phyloP scores from a whole-genome alignment of 2,888 invertebrate species.

The Drosophila tanythrix region DNA sequence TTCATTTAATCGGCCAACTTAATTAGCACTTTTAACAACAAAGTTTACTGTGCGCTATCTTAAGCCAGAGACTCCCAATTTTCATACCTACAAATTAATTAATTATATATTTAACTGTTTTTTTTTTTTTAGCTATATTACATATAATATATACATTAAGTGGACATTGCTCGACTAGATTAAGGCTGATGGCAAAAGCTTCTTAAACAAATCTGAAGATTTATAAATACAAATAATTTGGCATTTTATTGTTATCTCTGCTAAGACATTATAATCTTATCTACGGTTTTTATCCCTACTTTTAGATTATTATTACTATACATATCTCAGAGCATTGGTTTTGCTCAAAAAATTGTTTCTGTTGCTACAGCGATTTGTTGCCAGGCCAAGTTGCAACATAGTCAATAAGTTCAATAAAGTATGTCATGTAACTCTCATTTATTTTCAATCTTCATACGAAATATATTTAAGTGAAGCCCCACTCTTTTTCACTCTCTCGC shows the following conservation, averaged over 20 bases:
- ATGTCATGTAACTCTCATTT: slow-evolving; percentile 17
- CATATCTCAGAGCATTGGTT: neutral
- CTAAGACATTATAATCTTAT: neutral
- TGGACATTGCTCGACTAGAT: neutral
- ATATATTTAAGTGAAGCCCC: slow-evolving; percentile 20
- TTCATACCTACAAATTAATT: neutral
- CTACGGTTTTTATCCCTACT: no score
- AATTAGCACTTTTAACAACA: neutral
- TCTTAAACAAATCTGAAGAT: neutral
- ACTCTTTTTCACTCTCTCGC: no score
- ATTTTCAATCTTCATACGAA: slow-evolving; percentile 16
- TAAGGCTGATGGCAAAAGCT: neutral
- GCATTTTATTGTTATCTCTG: neutral
- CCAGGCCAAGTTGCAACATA: slow-evolving; percentile 14
- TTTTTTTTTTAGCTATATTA: no score
- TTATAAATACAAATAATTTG: neutral
- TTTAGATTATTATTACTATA: neutral
- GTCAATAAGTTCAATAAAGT: slow-evolving; percentile 18
- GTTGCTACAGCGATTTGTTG: slow-evolving; percentile 3
- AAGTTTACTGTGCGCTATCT: neutral
- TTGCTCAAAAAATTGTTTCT: neutral
- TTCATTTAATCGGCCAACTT: neutral
- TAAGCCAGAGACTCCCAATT: neutral
- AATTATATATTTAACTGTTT: neutral
- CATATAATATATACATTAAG: neutral